A percentile compares a stretch with the other conserved stretches of the same genome.
Conservation (phyloP, 1,140 invertebrate species). For the Sycobia sp. region DNA sequence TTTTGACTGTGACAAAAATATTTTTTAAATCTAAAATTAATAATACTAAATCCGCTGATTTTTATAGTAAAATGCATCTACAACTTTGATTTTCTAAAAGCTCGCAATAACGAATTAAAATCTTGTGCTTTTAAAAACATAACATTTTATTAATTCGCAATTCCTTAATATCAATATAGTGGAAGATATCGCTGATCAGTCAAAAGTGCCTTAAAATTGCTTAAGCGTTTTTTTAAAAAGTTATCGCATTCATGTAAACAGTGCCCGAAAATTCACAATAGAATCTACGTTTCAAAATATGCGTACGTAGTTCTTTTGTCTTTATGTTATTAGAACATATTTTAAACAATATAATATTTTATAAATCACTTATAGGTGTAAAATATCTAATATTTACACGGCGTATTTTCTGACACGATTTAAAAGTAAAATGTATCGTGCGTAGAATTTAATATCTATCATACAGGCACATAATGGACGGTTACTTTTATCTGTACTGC, state of each 20-base stretch:
- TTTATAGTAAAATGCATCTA: constrained; percentile 4
- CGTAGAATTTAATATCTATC: constrained; percentile 9
- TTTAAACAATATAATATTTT: constrained; percentile 14
- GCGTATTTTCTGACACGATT: background rate
- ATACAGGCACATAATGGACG: constrained; percentile 37
- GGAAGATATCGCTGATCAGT: constrained; percentile 26
- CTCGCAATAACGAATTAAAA: constrained; percentile 18
- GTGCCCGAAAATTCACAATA: constrained; percentile 9
- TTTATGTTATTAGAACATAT: constrained; percentile 10
- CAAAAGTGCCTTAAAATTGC: constrained; percentile 17
- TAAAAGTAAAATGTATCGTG: constrained; percentile 11
- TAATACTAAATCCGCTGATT: constrained; percentile 18
- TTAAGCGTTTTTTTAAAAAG: constrained; percentile 11
- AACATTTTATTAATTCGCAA: constrained; percentile 19
- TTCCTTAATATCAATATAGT: constrained; percentile 19
- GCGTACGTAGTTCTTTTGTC: background rate
- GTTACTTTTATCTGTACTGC: constrained; percentile 35
- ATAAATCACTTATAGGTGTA: background rate
- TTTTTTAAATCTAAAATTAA: constrained; percentile 27
- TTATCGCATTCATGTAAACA: background rate
- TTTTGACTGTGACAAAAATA: constrained; percentile 19
- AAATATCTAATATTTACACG: constrained; percentile 21
- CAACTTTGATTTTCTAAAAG: constrained; percentile 8
- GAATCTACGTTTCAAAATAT: background rate
- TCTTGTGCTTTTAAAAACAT: constrained; percentile 20